Evolutionary conservation across 92 coral and sea anemone species (phyloP), one percentile per base, ranked within the genome.

Genomic region (Bergia puertoricense): DNA sequence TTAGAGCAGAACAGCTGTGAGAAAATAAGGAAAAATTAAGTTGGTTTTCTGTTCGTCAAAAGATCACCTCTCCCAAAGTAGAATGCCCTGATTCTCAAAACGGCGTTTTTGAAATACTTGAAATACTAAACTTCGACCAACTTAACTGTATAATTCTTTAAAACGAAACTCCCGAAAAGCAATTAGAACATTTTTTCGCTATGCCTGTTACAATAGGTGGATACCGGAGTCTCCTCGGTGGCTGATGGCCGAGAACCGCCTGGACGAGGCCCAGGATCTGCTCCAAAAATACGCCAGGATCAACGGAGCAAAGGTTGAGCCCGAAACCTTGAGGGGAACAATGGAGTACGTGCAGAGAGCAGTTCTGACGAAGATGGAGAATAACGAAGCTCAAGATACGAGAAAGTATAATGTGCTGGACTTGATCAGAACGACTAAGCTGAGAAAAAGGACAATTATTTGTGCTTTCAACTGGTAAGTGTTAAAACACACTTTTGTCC

Each of bases 201-300:
- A 30, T 30, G 30, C 30, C 30, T 30, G 4, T 62, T 6, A 62
- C 30, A 16, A 22, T 22, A 94, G 98, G 86, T 73, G 90, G 82
- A 89, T 94, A 22, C 98, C 98, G 14, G 98, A 94, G 44, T 92
- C 95, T 13, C 98, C 98, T 14, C 94, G 98, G 8, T 93, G 98
- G 98, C 91, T 94, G 56, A 78, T 94, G 65, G 95, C 98, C 10
- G 88, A 93, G 85, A 88, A 93, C 67, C 98, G 92, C 16, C 90
- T 94, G 7, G 95, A 88, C 59, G 94, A 94, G 54, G 95, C 94
- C 40, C 94, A 90, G 15, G 86, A 77, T 8, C 62, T 94, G 14
- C 82, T 94, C 6, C 86, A 83, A 78, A 88, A 85, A 44, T 93
- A 93, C 50, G 98, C 95, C 54, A 79, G 79, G 30, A 91, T 89